A percentile compares a stretch with the other conserved stretches of the same genome.
These are phyloP conservation scores for Anoura caudifer DNA, from an alignment of 2,113 vertebrate genomes.

Conservation along the genomic window DNA sequence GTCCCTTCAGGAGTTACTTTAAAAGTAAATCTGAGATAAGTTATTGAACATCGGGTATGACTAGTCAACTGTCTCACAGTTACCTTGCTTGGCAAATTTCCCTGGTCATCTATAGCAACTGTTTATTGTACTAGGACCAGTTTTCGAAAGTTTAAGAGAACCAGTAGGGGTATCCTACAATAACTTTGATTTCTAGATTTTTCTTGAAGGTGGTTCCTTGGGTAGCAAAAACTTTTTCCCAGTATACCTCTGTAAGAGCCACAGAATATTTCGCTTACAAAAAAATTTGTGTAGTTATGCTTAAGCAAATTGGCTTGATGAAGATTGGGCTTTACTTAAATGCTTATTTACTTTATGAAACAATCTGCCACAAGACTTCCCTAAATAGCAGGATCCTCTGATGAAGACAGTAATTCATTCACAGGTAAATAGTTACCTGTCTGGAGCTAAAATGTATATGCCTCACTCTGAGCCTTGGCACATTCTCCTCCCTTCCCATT, in stretches of 20 bases:
- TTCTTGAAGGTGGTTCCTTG: neutral
- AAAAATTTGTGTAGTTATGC: neutral
- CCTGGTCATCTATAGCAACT: neutral
- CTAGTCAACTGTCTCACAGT: neutral
- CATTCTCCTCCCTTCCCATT: neutral
- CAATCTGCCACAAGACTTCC: slow-evolving; percentile 17
- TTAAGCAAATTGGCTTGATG: neutral
- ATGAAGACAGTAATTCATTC: slow-evolving; percentile 10
- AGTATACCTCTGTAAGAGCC: neutral
- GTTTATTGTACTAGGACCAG: neutral
- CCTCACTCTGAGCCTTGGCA: neutral
- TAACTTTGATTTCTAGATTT: slow-evolving; percentile 5
- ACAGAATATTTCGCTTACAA: neutral
- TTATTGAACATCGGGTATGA: neutral
- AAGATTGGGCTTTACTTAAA: slow-evolving; percentile 26
- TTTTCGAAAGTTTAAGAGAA: slow-evolving; percentile 19
- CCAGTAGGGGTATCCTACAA: neutral
- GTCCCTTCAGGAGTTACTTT: neutral
- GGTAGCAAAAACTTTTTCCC: neutral
- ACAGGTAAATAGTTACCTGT: neutral
- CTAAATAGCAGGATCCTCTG: slow-evolving; percentile 24
- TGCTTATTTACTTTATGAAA: slow-evolving; percentile 38
- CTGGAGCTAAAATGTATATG: neutral
- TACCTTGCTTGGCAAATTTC: slow-evolving; percentile 30
- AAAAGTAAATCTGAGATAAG: neutral